phyloP scores from a whole-genome alignment of 2,797 vertebrate genomes.

The Phrynocephalus forsythii region DNA sequence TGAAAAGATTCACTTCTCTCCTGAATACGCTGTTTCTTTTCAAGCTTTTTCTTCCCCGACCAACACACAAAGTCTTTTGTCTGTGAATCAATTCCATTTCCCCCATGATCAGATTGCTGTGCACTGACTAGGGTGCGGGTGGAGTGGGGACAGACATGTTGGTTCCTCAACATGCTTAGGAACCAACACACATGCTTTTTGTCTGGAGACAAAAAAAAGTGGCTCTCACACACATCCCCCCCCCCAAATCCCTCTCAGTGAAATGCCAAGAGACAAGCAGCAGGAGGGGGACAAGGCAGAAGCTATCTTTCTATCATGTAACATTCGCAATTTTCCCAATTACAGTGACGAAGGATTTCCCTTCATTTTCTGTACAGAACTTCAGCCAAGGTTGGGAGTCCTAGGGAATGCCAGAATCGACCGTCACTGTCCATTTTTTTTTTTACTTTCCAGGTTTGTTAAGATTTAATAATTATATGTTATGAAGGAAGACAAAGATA shows the following conservation, averaged over 20 bases:
- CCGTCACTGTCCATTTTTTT: background rate
- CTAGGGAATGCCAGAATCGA: background rate
- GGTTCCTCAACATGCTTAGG: background rate
- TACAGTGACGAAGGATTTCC: background rate
- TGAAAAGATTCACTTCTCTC: background rate
- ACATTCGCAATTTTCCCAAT: slow-evolving; percentile 4
- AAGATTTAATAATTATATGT: background rate
- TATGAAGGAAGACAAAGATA: background rate
- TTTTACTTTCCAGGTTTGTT: background rate
- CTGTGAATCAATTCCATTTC: background rate
- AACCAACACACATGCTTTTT: background rate
- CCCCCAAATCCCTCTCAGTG: background rate
- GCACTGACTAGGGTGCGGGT: background rate
- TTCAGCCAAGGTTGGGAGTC: background rate
- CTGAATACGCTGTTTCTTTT: background rate
- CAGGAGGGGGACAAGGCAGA: too few species aligned
- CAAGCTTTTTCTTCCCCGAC: fast-evolving
- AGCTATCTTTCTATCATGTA: background rate
- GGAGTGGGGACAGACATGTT: background rate
- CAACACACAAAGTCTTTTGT: fast-evolving
- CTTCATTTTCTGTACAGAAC: background rate
- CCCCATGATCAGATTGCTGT: background rate
- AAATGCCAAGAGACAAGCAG: background rate
- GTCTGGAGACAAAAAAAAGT: background rate
- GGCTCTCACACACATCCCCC: background rate